Percentiles rank a stretch among this genome's conserved stretches.
phyloP scores from a whole-genome alignment of 2,888 invertebrate genomes.

The Chironomus tentans region DNA sequence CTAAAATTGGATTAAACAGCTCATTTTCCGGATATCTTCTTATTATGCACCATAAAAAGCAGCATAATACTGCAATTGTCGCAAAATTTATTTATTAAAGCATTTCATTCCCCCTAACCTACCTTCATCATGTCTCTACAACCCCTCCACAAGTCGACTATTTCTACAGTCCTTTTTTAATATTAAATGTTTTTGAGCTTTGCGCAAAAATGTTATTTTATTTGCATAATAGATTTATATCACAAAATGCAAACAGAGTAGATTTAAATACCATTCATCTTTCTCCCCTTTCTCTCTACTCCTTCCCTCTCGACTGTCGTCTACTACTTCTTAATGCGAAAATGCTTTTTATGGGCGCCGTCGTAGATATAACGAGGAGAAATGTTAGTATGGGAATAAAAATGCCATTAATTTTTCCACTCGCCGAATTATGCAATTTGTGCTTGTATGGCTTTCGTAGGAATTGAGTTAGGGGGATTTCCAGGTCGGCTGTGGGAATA shows the following conservation, averaged over 20 bases:
- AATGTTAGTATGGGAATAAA: too few relatives aligned
- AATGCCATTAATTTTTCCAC: conserved; percentile 10
- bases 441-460: conserved; percentile 16
- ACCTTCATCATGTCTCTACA: too few relatives aligned
- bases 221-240: conserved; percentile 15
- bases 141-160: too few relatives aligned
- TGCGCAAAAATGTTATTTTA: background rate
- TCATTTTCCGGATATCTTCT: too few relatives aligned
- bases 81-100: background rate
- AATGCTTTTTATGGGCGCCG: too few relatives aligned
- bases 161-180: background rate
- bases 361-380: too few relatives aligned
- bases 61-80: background rate
- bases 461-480: too few relatives aligned
- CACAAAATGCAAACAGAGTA: background rate
- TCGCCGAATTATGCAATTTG: conserved; percentile 14
- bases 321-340: too few relatives aligned
- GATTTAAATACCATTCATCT: background rate
- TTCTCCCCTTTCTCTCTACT: background rate
- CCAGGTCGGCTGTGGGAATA: too few relatives aligned
- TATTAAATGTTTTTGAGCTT: background rate
- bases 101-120: background rate
- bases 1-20: too few relatives aligned
- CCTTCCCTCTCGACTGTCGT: too few relatives aligned
- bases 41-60: background rate